These are phyloP conservation scores for Hydrolagus affinis DNA, from an alignment of 2,113 vertebrate species.

Conservation along the genomic window DNA sequence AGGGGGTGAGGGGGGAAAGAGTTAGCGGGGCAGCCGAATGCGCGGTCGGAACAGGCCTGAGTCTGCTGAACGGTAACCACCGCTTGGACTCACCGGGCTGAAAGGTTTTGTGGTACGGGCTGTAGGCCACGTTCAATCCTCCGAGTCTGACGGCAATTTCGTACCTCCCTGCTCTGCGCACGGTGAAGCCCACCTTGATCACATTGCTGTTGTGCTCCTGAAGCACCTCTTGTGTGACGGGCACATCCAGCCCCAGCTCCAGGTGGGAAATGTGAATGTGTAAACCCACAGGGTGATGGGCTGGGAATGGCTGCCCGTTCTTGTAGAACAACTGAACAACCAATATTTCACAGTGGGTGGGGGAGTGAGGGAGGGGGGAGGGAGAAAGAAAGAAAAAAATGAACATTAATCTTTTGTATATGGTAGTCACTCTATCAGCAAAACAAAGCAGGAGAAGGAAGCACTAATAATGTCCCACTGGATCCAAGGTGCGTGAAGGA, in stretches of 20 bases:
- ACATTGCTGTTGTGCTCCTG: conserved; percentile 84
- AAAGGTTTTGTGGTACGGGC: conserved; percentile 94
- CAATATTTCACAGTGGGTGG: no score
- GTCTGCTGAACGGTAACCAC: no score
- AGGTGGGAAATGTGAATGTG: conserved; percentile 89
- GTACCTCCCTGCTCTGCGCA: conserved; percentile 88
- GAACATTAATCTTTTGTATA: not conserved
- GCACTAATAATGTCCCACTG: not conserved
- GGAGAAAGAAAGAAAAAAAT: no score
- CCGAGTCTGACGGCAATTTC: conserved; percentile 88
- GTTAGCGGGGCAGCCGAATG: no score
- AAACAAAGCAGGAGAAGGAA: not conserved
- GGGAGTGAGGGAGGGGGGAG: no score
- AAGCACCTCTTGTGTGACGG: conserved; percentile 89
- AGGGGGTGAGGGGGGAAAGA: no score
- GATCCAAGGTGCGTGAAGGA: conserved; percentile 34
- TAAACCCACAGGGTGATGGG: conserved; percentile 79
- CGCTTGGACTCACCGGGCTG: conserved; percentile 73
- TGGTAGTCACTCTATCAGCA: not conserved
- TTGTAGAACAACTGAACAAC: conserved; percentile 81
- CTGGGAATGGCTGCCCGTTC: conserved; percentile 90
- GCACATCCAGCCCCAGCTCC: conserved; percentile 88
- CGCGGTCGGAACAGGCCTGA: no score
- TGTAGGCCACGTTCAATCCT: conserved; percentile 89
- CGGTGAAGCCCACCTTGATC: conserved; percentile 92